Conservation (phyloP, 2,888 invertebrate genomes). For the Yponomeuta evonymella region DNA sequence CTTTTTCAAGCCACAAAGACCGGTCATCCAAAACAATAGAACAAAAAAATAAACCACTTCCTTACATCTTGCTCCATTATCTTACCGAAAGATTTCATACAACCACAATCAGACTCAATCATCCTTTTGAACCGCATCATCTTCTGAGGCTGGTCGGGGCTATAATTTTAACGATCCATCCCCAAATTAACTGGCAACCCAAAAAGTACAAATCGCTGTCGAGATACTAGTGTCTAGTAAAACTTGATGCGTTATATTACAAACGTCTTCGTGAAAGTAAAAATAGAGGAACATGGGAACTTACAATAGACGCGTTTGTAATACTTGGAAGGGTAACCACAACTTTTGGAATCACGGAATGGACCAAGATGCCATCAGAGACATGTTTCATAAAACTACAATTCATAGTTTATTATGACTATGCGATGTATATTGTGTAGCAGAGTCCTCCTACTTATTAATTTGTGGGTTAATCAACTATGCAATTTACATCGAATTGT, state of each 20-base stretch:
- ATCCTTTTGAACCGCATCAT: neutral
- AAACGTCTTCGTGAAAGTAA: neutral
- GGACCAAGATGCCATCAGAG: too few relatives aligned
- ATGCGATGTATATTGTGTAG: too few relatives aligned
- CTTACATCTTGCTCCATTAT: neutral
- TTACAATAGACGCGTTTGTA: neutral
- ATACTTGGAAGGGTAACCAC: neutral
- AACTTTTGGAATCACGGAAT: too few relatives aligned
- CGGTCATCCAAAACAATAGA: neutral
- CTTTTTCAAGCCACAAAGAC: neutral
- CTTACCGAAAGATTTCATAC: neutral
- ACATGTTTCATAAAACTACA: too few relatives aligned
- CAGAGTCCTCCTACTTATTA: too few relatives aligned
- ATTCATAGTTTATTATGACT: too few relatives aligned
- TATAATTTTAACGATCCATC: neutral
- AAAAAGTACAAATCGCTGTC: neutral
- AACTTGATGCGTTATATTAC: neutral
- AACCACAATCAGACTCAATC: neutral
- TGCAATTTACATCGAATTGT: too few relatives aligned
- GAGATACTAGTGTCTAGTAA: neutral
- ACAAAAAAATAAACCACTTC: neutral
- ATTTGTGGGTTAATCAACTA: too few relatives aligned
- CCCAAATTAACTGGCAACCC: neutral
- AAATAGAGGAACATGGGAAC: neutral
- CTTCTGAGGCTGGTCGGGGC: neutral